A percentile compares a stretch with the other conserved stretches of the same genome.
phyloP scores from a whole-genome alignment of 1,140 invertebrate species.

The Mercenaria mercenaria region DNA sequence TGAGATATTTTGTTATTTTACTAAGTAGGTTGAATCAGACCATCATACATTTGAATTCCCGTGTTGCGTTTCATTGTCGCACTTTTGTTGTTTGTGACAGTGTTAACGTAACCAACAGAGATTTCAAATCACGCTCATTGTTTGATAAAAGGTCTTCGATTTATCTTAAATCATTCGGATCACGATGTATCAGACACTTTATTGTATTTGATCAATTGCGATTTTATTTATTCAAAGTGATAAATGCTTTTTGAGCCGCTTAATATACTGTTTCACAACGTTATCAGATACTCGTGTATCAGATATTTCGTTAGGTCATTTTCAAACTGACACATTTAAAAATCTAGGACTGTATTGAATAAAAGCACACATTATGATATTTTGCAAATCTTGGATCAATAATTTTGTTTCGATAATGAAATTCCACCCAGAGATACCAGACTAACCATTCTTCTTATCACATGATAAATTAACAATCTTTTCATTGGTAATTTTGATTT shows the following conservation, averaged over 20 bases:
- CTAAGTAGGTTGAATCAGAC: not conserved
- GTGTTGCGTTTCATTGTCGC: not conserved
- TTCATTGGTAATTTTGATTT: no score
- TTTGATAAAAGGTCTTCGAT: not conserved
- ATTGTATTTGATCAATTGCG: conserved; percentile 16
- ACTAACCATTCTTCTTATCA: no score
- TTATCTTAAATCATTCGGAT: conserved; percentile 1
- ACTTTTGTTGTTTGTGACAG: not conserved
- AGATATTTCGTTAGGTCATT: not conserved
- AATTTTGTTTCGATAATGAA: not conserved
- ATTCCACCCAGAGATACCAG: no score
- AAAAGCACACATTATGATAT: not conserved
- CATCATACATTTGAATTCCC: not conserved
- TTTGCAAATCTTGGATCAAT: not conserved
- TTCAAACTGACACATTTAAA: not conserved
- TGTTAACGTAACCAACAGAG: conserved; percentile 2
- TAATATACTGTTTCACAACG: not conserved
- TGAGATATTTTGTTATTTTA: no score
- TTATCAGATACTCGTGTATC: conserved; percentile 20
- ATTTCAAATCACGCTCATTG: conserved; percentile 2
- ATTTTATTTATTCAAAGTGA: conserved; percentile 32
- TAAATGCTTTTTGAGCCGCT: not conserved
- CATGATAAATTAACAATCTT: no score
- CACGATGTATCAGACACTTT: not conserved
- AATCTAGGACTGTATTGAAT: not conserved